Evolutionary conservation across 2,797 vertebrate genomes (phyloP), one percentile per base, ranked within the genome.

Genomic region (Lepilemur ruficaudatus): DNA sequence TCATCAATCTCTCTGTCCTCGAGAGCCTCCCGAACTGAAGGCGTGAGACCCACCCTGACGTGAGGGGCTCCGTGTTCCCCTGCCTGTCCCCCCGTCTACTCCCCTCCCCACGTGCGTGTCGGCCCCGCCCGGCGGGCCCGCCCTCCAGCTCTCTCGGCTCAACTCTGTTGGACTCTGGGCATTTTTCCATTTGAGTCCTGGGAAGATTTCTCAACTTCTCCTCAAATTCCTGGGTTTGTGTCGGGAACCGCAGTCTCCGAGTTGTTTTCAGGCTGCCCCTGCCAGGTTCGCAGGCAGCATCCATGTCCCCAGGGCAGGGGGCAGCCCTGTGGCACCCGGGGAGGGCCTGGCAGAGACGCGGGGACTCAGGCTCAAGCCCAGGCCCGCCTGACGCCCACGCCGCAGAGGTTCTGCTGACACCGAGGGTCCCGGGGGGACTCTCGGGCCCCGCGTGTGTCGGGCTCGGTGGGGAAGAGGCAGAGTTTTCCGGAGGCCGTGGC

Each of bases 31-130:
- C 15, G 14, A 10, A 11, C n/a, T 30, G 35, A 23, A 46, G 46
- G 41, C 7, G 2, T 6, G 25, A 23, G 4, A 75, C 32, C 13
- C 7, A 17, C 25, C n/a, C 46, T 35, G 25, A 55, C 12, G n/a
- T 25, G 22, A n/a, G 1, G 20, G 18, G 52, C 46, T 22, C 15
- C 41, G 52, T 0, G 30, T 25, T 12, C 35, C 69, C 25, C 32
- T 9, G n/a, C 13, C 25, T 12, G 35, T 3, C 15, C n/a, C 52
- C 17, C 38, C 15, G 23, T 2, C 55, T 10, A 17, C 20, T 7
- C 30, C 50, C 22, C 38, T 41, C 3, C 4, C 48, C 2, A 0
- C 3, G 4, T 0, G 0, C 0, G 28, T 1, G 10, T 50, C 23
- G 22, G 38, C 84, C 0, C 13, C 15, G 0, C 28, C 67, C 2